Conservation (phyloP, 2,113 vertebrate species). For the Sinosuthora webbiana region DNA sequence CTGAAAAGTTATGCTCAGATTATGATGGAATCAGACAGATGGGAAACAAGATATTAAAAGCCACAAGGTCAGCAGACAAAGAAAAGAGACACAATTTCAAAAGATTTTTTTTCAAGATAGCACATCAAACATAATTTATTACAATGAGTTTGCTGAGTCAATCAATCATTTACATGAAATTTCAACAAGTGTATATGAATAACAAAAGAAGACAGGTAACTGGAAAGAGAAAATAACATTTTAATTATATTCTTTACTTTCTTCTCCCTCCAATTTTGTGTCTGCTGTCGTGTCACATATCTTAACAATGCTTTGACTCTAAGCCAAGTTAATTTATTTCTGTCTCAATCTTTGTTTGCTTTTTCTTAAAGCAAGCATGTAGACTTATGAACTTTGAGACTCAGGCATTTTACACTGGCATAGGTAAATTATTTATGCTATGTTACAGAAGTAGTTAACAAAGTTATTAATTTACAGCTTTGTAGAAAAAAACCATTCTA, state of each 20-base stretch:
- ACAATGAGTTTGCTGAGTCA: constrained; percentile 53
- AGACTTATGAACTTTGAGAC: not conserved
- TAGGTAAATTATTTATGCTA: not conserved
- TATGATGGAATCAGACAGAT: constrained; percentile 67
- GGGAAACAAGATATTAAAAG: constrained; percentile 65
- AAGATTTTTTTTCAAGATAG: constrained; percentile 56
- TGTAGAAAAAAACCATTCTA: not conserved
- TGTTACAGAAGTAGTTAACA: not conserved
- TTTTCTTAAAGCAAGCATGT: not conserved
- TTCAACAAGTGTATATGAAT: constrained; percentile 31
- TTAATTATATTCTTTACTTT: constrained; percentile 37
- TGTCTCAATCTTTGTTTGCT: not conserved
- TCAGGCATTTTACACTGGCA: not conserved
- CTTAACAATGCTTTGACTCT: constrained; percentile 11
- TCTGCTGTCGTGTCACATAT: not conserved
- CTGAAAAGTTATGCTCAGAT: constrained; percentile 41
- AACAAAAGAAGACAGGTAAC: constrained; percentile 48
- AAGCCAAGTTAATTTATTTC: not conserved
- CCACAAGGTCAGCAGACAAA: constrained; percentile 68
- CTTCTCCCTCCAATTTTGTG: constrained; percentile 11
- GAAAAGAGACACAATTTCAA: constrained; percentile 69
- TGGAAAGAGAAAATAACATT: constrained; percentile 43
- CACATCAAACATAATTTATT: constrained; percentile 69
- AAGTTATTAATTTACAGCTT: not conserved
- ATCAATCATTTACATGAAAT: constrained; percentile 53